Evolutionary conservation across 2,888 invertebrate species (phyloP).

Genomic region (Habrosyne pyritoides): DNA sequence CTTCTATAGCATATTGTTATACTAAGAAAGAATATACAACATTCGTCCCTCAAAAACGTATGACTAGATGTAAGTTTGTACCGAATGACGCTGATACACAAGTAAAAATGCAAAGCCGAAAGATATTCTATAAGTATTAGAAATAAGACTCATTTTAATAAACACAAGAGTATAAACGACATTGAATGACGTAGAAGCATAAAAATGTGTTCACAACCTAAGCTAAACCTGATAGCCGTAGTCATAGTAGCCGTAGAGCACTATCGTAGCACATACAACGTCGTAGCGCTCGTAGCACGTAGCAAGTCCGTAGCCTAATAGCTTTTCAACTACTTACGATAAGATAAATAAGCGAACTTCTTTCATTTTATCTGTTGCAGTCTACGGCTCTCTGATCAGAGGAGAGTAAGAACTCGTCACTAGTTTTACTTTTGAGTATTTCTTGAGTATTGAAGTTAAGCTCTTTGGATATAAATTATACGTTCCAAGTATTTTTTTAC

Average conservation of each 20-base stretch:
- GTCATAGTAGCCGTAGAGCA: constrained; percentile 11
- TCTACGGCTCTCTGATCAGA: not conserved
- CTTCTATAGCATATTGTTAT: too few species aligned
- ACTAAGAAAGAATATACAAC: too few species aligned
- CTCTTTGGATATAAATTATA: too few species aligned
- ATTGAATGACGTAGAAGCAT: not conserved
- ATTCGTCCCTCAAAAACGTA: too few species aligned
- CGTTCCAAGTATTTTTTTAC: not conserved
- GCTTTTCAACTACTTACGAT: constrained; percentile 33
- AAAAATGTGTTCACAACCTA: not conserved
- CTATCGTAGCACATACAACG: constrained; percentile 30
- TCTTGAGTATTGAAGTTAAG: not conserved
- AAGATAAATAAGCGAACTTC: constrained; percentile 42
- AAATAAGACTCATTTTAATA: too few species aligned
- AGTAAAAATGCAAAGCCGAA: too few species aligned
- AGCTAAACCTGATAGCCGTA: not conserved
- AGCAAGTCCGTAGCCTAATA: constrained; percentile 26
- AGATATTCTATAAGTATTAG: too few species aligned
- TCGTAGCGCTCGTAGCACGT: constrained; percentile 35
- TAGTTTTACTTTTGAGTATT: not conserved
- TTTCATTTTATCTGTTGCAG: constrained; percentile 35
- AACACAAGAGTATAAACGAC: too few species aligned
- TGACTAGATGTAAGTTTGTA: too few species aligned
- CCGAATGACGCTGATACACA: too few species aligned
- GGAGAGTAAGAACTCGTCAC: not conserved